A percentile compares a stretch with the other conserved stretches of the same genome.
Evolutionary conservation across 37 sponge, comb jelly and placozoan species (phyloP).

Genomic region (Chondrosia reniformis): DNA sequence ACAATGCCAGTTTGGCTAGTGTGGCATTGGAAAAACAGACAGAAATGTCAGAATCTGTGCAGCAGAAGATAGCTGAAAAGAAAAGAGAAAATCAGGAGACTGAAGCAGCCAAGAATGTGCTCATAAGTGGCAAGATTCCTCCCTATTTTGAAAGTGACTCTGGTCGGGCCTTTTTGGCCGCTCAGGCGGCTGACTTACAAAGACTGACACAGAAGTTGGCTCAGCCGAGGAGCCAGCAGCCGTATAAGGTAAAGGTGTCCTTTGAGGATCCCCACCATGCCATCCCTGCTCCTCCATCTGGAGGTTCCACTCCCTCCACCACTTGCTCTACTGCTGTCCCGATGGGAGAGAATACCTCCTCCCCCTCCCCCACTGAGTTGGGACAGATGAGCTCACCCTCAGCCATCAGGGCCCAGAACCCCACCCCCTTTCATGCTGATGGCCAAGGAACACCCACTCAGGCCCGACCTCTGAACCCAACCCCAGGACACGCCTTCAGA

Average conservation of each 20-base stretch:
- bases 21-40: background rate
- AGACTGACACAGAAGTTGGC: conserved; percentile 29
- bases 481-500: conserved; percentile 37
- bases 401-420: conserved; percentile 39
- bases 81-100: conserved; percentile 27
- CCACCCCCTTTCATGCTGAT: conserved; percentile 41
- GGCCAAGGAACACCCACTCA: conserved; percentile 37
- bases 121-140: conserved; percentile 49
- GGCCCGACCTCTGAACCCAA: conserved; percentile 49
- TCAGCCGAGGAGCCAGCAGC: background rate
- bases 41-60: conserved; percentile 1
- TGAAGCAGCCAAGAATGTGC: conserved; percentile 25
- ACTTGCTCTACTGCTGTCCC: conserved; percentile 21
- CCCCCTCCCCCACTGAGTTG: conserved; percentile 22
- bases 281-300: background rate
- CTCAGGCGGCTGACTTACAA: conserved; percentile 39
- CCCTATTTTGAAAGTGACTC: conserved; percentile 61
- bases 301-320: conserved; percentile 6
- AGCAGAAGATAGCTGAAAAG: background rate
- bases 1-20: background rate
- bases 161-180: conserved; percentile 42
- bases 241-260: conserved; percentile 11
- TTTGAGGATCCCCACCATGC: conserved; percentile 8
- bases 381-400: conserved; percentile 1
- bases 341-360: conserved; percentile 14